Conservation (phyloP, 2,888 invertebrate species). For the Dexiosoma caninum region DNA sequence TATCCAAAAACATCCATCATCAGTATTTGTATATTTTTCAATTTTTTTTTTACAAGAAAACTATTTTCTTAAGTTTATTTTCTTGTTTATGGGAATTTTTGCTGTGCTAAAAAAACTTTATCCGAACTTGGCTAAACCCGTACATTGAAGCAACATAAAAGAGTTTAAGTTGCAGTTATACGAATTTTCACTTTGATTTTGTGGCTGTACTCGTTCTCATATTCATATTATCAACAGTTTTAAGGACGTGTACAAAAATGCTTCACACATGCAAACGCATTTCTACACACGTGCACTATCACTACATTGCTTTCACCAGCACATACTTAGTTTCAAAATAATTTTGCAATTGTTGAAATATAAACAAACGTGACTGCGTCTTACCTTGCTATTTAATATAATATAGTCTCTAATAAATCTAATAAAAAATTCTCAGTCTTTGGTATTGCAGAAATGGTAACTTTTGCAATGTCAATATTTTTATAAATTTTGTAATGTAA, state of each 20-base stretch:
- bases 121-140: conserved; percentile 2
- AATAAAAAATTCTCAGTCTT: too few species aligned
- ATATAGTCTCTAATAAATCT: too few species aligned
- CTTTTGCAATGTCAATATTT: too few species aligned
- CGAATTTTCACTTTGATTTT: conserved; percentile 7
- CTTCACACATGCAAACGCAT: conserved; percentile 25
- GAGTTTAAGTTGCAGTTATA: conserved; percentile 26
- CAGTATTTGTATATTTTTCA: too few species aligned
- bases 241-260: conserved; percentile 12
- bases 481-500: too few species aligned
- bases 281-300: conserved; percentile 44
- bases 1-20: too few species aligned
- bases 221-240: neutral
- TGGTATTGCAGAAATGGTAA: too few species aligned
- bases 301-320: too few species aligned
- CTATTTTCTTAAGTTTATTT: neutral
- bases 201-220: neutral
- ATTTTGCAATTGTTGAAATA: neutral
- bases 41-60: neutral
- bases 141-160: neutral
- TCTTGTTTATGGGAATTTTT: too few species aligned
- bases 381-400: neutral
- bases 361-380: neutral
- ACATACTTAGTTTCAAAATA: too few species aligned
- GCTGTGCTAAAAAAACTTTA: neutral